These are phyloP conservation scores for Orius laevigatus DNA, from an alignment of 1,140 invertebrate species.

Conservation along the genomic window DNA sequence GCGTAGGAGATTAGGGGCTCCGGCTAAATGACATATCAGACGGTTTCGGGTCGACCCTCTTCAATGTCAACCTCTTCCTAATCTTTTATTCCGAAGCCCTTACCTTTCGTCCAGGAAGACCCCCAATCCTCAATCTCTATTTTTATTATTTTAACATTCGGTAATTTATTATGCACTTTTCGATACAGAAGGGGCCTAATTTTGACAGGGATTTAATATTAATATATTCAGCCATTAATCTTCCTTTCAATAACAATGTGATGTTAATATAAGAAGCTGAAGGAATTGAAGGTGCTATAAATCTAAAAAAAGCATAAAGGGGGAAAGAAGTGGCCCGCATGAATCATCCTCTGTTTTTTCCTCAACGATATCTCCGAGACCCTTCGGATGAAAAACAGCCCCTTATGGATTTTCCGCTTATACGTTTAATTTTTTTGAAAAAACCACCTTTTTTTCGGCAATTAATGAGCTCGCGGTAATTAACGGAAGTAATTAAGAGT, in stretches of 20 bases:
- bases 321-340: conserved; percentile 1
- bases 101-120: no score
- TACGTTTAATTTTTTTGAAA: no score
- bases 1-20: no score
- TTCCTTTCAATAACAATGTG: conserved; percentile 11
- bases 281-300: conserved; percentile 10
- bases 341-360: conserved; percentile 8
- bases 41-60: no score
- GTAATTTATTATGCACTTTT: no score
- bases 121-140: no score
- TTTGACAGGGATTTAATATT: conserved; percentile 9
- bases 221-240: conserved; percentile 10
- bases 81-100: no score
- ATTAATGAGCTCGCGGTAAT: conserved; percentile 4
- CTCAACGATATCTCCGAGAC: background rate
- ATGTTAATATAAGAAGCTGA: conserved; percentile 7
- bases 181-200: conserved; percentile 1
- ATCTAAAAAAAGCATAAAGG: conserved; percentile 11
- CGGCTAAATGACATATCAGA: no score
- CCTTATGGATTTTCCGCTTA: no score
- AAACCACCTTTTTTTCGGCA: background rate
- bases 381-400: no score
- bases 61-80: no score
- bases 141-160: no score
- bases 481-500: conserved; percentile 10